Percentiles rank a stretch among this genome's conserved stretches.
These are phyloP conservation scores for Lutraria lutraria DNA, from an alignment of 2,888 invertebrate species.

Conservation along the genomic window DNA sequence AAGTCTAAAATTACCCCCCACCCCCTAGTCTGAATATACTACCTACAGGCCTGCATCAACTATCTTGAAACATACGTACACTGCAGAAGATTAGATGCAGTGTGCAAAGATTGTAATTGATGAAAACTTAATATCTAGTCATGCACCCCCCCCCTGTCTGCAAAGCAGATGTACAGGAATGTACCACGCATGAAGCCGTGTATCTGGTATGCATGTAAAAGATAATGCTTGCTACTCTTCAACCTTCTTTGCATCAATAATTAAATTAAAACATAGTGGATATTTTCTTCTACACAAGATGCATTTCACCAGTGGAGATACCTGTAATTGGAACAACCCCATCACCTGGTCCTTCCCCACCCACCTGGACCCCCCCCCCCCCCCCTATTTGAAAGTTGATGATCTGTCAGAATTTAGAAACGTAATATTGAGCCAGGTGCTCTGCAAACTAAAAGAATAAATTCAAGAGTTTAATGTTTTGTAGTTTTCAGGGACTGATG, in stretches of 20 bases:
- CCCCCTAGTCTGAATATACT: too few relatives aligned
- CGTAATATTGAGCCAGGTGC: too few relatives aligned
- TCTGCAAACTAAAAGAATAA: too few relatives aligned
- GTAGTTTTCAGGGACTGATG: too few relatives aligned
- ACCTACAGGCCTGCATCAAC: not conserved
- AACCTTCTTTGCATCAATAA: not conserved
- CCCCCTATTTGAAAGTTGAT: too few relatives aligned
- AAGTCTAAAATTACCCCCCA: too few relatives aligned
- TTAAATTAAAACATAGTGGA: conserved; percentile 11
- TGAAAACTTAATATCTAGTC: not conserved
- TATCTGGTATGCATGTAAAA: not conserved
- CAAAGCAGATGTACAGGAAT: not conserved
- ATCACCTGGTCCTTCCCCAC: not conserved
- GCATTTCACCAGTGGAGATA: not conserved
- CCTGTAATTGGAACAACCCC: not conserved
- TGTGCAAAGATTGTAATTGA: not conserved
- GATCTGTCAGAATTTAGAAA: too few relatives aligned
- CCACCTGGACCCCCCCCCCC: not conserved
- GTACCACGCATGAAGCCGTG: not conserved
- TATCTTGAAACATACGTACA: not conserved
- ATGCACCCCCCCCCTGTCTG: not conserved
- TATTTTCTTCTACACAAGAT: not conserved
- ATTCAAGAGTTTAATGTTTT: too few relatives aligned
- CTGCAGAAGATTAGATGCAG: not conserved
- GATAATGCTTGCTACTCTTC: not conserved